These are phyloP conservation scores for Centropus unirufus DNA, from an alignment of 2,113 vertebrate genomes.

Conservation along the genomic window DNA sequence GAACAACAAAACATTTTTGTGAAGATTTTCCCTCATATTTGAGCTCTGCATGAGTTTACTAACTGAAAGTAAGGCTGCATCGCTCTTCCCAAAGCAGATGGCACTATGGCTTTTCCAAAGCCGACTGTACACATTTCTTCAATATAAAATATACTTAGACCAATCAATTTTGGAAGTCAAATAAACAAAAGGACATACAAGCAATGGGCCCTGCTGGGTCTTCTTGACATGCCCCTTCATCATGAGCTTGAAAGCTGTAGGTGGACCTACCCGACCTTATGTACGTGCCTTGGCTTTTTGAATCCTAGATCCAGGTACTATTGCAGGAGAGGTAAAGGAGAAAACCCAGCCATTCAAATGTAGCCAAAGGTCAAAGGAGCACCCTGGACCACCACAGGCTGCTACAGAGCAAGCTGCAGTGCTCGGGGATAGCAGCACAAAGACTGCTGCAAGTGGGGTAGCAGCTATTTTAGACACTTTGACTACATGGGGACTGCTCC, in stretches of 20 bases:
- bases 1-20: background rate
- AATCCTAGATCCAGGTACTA: background rate
- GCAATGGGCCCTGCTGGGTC: background rate
- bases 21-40: background rate
- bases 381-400: background rate
- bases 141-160: background rate
- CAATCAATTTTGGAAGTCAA: background rate
- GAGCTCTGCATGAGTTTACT: background rate
- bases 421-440: background rate
- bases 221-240: background rate
- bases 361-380: background rate
- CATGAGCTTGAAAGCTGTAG: background rate
- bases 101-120: background rate
- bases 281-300: background rate
- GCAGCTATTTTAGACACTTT: background rate
- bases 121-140: background rate
- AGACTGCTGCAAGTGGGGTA: background rate
- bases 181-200: background rate
- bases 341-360: background rate
- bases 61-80: background rate
- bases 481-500: background rate
- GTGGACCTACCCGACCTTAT: background rate
- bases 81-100: background rate
- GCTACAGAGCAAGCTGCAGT: background rate
- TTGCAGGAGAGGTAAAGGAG: background rate